A percentile compares a stretch with the other conserved stretches of the same genome.
Evolutionary conservation across 2,797 vertebrate species (phyloP).

Genomic region (Typhlichthys eigenmanni): DNA sequence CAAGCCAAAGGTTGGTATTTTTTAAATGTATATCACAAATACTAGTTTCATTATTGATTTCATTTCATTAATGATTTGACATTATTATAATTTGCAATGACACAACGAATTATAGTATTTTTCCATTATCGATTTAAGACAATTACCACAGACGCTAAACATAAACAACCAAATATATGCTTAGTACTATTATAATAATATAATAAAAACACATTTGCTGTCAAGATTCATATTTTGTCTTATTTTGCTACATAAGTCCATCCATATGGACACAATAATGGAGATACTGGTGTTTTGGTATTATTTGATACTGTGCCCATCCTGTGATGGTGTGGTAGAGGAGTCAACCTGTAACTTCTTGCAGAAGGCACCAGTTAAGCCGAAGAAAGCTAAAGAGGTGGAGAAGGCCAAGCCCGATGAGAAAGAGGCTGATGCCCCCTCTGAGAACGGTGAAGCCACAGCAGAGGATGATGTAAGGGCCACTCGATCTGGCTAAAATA

Average conservation of each 20-base stretch:
- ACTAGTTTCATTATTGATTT: neutral
- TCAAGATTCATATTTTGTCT: no score
- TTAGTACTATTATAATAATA: neutral
- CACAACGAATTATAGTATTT: neutral
- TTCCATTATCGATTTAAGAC: neutral
- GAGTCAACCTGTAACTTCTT: constrained; percentile 18
- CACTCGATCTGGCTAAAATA: neutral
- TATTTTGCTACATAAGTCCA: no score
- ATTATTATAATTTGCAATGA: neutral
- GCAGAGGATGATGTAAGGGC: constrained; percentile 79
- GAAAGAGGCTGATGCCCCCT: constrained; percentile 84
- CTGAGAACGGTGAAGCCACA: constrained; percentile 94
- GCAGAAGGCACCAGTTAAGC: constrained; percentile 75
- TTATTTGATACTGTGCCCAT: no score
- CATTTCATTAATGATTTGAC: neutral
- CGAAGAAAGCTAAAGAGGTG: constrained; percentile 86
- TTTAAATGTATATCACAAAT: no score
- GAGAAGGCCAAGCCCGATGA: constrained; percentile 89
- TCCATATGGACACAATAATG: no score
- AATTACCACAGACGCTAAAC: no score
- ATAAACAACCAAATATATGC: neutral
- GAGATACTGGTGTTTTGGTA: no score
- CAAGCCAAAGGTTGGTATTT: constrained; percentile 77
- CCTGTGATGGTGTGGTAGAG: no score
- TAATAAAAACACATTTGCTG: no score